A percentile compares a stretch with the other conserved stretches of the same genome.
Evolutionary conservation across 2,888 invertebrate genomes (phyloP).

Genomic region (Galerucella calmariensis): DNA sequence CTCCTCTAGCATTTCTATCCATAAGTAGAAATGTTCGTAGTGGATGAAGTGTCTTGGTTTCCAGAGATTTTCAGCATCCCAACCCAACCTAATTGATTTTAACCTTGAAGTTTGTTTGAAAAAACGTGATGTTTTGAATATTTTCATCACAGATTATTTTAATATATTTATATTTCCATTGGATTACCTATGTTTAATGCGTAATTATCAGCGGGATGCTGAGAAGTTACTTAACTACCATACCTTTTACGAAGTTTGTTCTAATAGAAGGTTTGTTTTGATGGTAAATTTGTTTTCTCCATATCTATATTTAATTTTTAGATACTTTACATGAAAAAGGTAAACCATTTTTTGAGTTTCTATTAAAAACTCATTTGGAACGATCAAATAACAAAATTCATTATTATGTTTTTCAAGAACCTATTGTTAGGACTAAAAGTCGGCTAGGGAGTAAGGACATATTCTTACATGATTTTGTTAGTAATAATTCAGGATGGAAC

Average conservation of each 20-base stretch:
- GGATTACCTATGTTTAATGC: not conserved
- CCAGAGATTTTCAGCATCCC: no score
- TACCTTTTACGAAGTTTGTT: slow-evolving; percentile 58
- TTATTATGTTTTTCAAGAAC: slow-evolving; percentile 58
- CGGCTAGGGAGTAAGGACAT: slow-evolving; percentile 34
- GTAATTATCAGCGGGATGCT: slow-evolving; percentile 52
- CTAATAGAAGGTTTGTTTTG: slow-evolving; percentile 57
- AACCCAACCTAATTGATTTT: not conserved
- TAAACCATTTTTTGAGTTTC: slow-evolving; percentile 50
- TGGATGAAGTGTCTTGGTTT: no score
- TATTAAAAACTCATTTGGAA: slow-evolving; percentile 54
- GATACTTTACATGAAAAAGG: slow-evolving; percentile 55
- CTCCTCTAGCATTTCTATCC: no score
- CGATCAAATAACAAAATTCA: slow-evolving; percentile 49
- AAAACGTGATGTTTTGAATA: slow-evolving; percentile 42
- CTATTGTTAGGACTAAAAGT: slow-evolving; percentile 44
- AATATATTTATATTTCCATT: slow-evolving; percentile 1
- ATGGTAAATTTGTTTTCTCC: slow-evolving; percentile 13
- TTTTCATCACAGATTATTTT: not conserved
- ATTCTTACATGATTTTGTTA: slow-evolving; percentile 53
- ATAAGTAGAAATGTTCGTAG: no score
- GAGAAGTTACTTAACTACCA: slow-evolving; percentile 54
- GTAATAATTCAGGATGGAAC: slow-evolving; percentile 49
- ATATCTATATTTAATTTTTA: slow-evolving; percentile 47
- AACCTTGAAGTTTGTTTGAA: slow-evolving; percentile 21